These are phyloP conservation scores for Drosophila lacicola DNA, from an alignment of 2,888 invertebrate genomes.

Conservation along the genomic window DNA sequence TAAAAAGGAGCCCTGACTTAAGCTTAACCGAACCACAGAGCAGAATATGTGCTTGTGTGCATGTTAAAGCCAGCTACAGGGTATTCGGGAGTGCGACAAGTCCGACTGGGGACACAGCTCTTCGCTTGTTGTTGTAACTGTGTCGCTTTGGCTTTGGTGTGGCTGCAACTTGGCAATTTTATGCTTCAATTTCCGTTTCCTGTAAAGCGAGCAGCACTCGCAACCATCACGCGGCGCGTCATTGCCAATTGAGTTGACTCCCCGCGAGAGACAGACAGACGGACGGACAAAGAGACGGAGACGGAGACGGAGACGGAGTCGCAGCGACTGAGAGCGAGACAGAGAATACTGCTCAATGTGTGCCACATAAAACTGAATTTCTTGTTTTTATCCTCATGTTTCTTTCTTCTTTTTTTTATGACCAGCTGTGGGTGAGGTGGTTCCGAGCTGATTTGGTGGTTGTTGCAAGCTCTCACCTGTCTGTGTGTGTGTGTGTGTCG, in stretches of 20 bases:
- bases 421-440: constrained; percentile 11
- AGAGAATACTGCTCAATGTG: constrained; percentile 26
- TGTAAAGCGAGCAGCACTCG: constrained; percentile 48
- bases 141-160: constrained; percentile 30
- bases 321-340: not conserved
- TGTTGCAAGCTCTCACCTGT: constrained; percentile 36
- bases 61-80: not conserved
- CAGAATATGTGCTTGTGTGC: too few relatives aligned
- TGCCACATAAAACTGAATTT: constrained; percentile 52
- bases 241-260: constrained; percentile 67
- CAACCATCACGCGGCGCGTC: constrained; percentile 59
- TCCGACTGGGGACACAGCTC: not conserved
- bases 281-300: not conserved
- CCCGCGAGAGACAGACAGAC: constrained; percentile 21
- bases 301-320: not conserved
- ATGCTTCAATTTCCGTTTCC: constrained; percentile 80
- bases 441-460: constrained; percentile 30
- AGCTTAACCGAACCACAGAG: too few relatives aligned
- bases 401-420: constrained; percentile 41
- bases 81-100: not conserved
- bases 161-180: constrained; percentile 74
- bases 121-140: constrained; percentile 5
- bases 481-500: constrained; percentile 10
- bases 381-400: constrained; percentile 31
- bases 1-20: too few relatives aligned